phyloP scores from a whole-genome alignment of 2,888 invertebrate genomes.

The Herminia tarsipennalis region DNA sequence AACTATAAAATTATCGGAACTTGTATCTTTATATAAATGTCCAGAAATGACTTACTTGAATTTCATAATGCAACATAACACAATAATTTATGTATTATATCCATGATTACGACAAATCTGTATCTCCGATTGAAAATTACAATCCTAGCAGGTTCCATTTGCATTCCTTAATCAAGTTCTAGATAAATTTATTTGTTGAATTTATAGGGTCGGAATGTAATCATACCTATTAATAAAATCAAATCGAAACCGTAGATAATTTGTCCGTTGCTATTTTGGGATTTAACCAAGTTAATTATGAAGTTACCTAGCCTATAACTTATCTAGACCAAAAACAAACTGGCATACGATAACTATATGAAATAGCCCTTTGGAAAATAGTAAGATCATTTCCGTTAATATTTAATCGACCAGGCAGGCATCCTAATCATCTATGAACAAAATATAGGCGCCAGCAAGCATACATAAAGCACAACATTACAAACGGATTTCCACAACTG shows the following conservation, averaged over 20 bases:
- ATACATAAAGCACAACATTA: too few species aligned
- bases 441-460: background rate
- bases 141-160: background rate
- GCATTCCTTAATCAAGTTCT: constrained; percentile 11
- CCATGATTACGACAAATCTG: background rate
- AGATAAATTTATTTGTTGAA: constrained; percentile 5
- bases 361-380: too few species aligned
- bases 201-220: background rate
- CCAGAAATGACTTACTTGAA: background rate
- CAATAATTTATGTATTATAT: background rate
- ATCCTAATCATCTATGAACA: background rate
- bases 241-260: too few species aligned
- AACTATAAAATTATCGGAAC: too few species aligned
- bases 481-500: constrained; percentile 11
- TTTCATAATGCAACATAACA: background rate
- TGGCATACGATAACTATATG: too few species aligned
- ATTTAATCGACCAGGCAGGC: too few species aligned
- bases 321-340: too few species aligned
- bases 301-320: too few species aligned
- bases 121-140: constrained; percentile 10
- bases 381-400: too few species aligned
- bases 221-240: too few species aligned
- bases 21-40: background rate
- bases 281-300: too few species aligned
- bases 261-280: too few species aligned